A percentile compares a stretch with the other conserved stretches of the same genome.
Evolutionary conservation across 2,113 vertebrate genomes (phyloP).

Genomic region (Clarias macrocephalus): DNA sequence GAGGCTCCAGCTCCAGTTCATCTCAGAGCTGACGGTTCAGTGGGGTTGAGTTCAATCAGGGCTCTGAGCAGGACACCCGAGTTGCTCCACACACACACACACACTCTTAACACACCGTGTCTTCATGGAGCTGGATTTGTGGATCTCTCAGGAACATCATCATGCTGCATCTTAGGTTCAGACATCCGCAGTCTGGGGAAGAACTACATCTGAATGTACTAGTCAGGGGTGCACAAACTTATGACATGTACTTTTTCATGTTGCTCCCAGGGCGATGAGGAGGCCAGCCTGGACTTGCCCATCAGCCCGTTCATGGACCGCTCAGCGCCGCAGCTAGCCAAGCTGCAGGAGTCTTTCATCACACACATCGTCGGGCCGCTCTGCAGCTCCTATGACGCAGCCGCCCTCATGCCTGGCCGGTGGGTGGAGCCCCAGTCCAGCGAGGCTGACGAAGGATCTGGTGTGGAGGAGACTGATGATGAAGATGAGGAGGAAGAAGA

Average conservation of each 20-base stretch:
- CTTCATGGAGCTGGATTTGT: neutral
- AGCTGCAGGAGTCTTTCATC: conserved; percentile 98
- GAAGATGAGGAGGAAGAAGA: conserved; percentile 36
- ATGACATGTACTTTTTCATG: neutral
- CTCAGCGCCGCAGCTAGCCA: conserved; percentile 91
- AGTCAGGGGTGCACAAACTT: neutral
- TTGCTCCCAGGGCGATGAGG: conserved; percentile 86
- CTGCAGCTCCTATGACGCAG: conserved; percentile 92
- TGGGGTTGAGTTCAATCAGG: neutral
- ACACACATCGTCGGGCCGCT: conserved; percentile 97
- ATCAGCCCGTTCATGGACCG: conserved; percentile 99
- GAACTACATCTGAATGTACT: neutral
- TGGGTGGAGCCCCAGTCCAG: conserved; percentile 81
- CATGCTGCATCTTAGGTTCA: neutral
- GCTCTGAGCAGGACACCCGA: neutral
- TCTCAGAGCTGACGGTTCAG: too few species aligned
- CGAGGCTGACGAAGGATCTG: conserved; percentile 68
- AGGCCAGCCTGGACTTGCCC: conserved; percentile 89
- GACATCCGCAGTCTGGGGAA: neutral
- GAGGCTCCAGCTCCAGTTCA: too few species aligned
- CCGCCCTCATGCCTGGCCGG: conserved; percentile 87
- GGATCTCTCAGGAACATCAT: neutral
- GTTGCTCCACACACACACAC: too few species aligned
- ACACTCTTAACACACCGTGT: neutral
- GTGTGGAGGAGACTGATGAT: conserved; percentile 66